phyloP scores from a whole-genome alignment of 2,797 vertebrate genomes.

The Cyclura pinguis region DNA sequence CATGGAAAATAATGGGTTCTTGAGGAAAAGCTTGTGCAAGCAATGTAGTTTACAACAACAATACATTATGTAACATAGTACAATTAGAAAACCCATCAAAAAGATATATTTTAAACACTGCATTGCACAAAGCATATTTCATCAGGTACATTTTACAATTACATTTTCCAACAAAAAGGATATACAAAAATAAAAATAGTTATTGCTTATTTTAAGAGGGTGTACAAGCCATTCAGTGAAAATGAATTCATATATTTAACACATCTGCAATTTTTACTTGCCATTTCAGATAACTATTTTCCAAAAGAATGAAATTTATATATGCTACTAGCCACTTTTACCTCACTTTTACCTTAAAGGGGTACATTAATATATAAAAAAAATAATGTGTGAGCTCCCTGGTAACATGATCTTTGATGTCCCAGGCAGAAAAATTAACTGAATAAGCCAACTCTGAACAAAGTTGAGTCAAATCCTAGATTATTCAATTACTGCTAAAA shows the following conservation, averaged over 20 bases:
- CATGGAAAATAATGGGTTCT: constrained; percentile 58
- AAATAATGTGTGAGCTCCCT: background rate
- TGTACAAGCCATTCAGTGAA: constrained; percentile 52
- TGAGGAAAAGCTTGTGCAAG: constrained; percentile 50
- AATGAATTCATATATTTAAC: constrained; percentile 58
- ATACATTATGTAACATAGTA: constrained; percentile 61
- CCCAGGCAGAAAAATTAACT: background rate
- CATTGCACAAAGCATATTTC: constrained; percentile 25
- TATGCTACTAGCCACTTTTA: constrained; percentile 26
- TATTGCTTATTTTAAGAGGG: constrained; percentile 55
- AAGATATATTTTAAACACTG: constrained; percentile 54
- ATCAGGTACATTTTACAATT: constrained; percentile 57
- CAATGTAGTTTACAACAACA: constrained; percentile 59
- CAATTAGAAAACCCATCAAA: constrained; percentile 54
- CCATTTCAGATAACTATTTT: constrained; percentile 59
- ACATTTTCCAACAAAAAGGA: constrained; percentile 50
- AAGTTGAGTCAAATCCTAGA: background rate
- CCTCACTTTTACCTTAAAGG: constrained; percentile 50
- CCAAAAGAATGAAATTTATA: constrained; percentile 59
- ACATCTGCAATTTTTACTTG: constrained; percentile 64
- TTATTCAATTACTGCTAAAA: background rate
- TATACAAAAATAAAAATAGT: background rate
- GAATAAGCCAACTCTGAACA: background rate
- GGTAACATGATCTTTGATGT: background rate
- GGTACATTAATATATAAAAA: constrained; percentile 27